Base-by-base conservation (phyloP, 2,888 invertebrate genomes). In the Hypomecis atomaria region DNA sequence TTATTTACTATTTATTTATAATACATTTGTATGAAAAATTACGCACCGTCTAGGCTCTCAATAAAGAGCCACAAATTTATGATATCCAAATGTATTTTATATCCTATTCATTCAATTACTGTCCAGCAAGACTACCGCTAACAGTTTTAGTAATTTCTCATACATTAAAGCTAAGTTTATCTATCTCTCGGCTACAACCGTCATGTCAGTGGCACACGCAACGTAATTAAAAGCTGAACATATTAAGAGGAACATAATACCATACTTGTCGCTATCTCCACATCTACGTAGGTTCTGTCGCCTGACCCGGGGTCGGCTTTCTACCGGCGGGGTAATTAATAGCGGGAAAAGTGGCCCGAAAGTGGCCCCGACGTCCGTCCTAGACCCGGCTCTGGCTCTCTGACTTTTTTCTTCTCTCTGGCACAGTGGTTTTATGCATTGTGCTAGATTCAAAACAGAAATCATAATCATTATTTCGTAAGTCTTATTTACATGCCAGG, bases 251-350 rank as follows among this genome's bases (percentile, higher is more conserved):
- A 48, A 48, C 58, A 43, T 58, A 33, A 62, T 33, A 55, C 50
- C 44, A 56, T 45, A 62, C 45, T 59, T 49, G 44, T 56, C 55
- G 42, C 42, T 65, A 60, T 43, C 48, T 55, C 54, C 33, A 13
- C 65, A 60, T 57, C 52, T 60, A 53, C 53, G 48, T 61, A 50
- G 53, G 55, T 60, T 57, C 42, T 68, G 66, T 67, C 68, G 70
- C 67, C 74, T 77, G 87, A 85, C 88, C 87, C 74, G 49, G 71
- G 89, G 89, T 88, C 88, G 80, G 82, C 88, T 89, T 88, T 88
- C 88, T 87, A 86, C 73, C 81, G 83, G 81, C 86, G 82, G 72
- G 60, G 76, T 83, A 86, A 87, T 86, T 85, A 87, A 86, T 84
- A 59, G 59, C 44, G 54, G 40, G 57, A 49, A 61, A 63, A 63